A percentile compares a stretch with the other conserved stretches of the same genome.
These are phyloP conservation scores for Agelastica alni DNA, from an alignment of 2,888 invertebrate species.

Conservation along the genomic window DNA sequence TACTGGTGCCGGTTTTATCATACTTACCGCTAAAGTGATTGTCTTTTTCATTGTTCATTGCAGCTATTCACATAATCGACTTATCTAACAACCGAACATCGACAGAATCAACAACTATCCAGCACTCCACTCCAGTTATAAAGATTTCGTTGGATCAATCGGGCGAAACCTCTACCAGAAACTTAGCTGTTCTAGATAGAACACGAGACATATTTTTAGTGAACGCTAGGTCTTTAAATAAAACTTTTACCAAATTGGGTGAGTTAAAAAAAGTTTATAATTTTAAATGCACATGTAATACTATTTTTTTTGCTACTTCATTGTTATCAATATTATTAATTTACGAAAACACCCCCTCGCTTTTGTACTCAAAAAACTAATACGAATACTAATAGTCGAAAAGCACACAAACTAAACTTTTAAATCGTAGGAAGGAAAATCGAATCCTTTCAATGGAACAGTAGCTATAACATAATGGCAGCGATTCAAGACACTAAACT, in stretches of 20 bases:
- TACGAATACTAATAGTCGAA: no score
- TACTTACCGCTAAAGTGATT: no score
- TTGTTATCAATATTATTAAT: no score
- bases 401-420: background rate
- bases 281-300: background rate
- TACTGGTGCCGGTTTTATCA: no score
- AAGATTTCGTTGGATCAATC: constrained; percentile 85
- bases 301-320: no score
- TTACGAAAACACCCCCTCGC: no score
- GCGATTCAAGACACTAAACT: constrained; percentile 79
- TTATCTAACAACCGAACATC: constrained; percentile 72
- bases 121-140: constrained; percentile 77
- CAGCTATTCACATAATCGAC: constrained; percentile 85
- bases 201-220: constrained; percentile 87
- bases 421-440: constrained; percentile 61
- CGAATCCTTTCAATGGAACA: constrained; percentile 69
- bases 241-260: constrained; percentile 77
- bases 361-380: no score
- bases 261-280: constrained; percentile 31
- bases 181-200: constrained; percentile 84
- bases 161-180: constrained; percentile 77
- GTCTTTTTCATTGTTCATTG: constrained; percentile 45
- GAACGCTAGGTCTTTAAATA: constrained; percentile 67
- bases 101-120: constrained; percentile 73
- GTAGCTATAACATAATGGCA: constrained; percentile 76